Percentiles rank a stretch among this genome's conserved stretches.
phyloP scores from a whole-genome alignment of 37 sponge, comb jelly and placozoan genomes.

The Tethya wilhelma region DNA sequence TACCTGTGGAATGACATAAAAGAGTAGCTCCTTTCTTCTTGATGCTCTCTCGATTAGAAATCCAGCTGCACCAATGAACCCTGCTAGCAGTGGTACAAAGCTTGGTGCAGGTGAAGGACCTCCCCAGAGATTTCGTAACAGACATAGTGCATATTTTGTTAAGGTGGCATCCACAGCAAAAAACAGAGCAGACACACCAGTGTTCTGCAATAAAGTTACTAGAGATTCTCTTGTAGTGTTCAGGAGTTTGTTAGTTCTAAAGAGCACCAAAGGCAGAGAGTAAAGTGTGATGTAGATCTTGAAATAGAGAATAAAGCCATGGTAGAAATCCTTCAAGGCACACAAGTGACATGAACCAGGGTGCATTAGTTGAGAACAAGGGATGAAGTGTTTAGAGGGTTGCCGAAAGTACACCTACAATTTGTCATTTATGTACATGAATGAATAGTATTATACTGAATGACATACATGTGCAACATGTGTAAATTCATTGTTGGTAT shows the following conservation, averaged over 20 bases:
- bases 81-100: conserved; percentile 3
- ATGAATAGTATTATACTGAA: too few relatives aligned
- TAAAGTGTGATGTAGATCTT: conserved; percentile 29
- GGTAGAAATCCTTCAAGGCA: conserved; percentile 17
- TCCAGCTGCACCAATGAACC: neutral
- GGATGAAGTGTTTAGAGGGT: conserved; percentile 1
- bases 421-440: too few relatives aligned
- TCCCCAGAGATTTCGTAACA: conserved; percentile 9
- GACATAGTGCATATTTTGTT: conserved; percentile 21
- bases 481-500: too few relatives aligned
- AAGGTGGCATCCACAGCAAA: conserved; percentile 24
- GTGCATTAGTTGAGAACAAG: conserved; percentile 12
- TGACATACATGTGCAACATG: too few relatives aligned
- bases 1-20: conserved; percentile 36
- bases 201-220: neutral
- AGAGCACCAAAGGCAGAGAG: conserved; percentile 19
- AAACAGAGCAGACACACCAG: conserved; percentile 4
- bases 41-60: conserved; percentile 20
- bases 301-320: neutral
- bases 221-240: neutral
- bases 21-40: conserved; percentile 15
- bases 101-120: conserved; percentile 1
- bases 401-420: conserved; percentile 11
- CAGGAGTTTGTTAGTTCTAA: neutral
- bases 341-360: conserved; percentile 1